phyloP scores from a whole-genome alignment of 2,888 invertebrate species.

The Coenonympha glycerion region DNA sequence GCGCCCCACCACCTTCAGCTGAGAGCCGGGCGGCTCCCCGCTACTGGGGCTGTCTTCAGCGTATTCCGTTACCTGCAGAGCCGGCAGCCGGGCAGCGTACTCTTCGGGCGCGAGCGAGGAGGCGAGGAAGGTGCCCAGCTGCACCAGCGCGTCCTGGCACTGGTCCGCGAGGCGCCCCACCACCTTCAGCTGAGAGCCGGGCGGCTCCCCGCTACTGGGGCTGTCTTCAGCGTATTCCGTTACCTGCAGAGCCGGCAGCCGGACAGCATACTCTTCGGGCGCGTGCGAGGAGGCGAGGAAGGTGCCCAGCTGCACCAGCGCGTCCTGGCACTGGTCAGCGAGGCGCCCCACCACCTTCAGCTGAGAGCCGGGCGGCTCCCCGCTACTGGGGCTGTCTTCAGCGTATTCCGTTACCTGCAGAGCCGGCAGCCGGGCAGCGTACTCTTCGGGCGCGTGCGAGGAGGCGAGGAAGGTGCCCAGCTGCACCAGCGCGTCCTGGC shows the following conservation, averaged over 20 bases:
- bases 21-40: conserved; percentile 81
- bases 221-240: not conserved
- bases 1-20: conserved; percentile 91
- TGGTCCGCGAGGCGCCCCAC: no score
- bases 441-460: conserved; percentile 95
- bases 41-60: conserved; percentile 20
- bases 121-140: no score
- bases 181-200: conserved; percentile 88
- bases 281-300: no score
- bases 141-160: no score
- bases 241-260: conserved; percentile 86
- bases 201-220: conserved; percentile 65
- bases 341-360: conserved; percentile 92
- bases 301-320: no score
- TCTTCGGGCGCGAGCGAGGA: conserved; percentile 96
- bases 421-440: conserved; percentile 89
- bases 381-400: conserved; percentile 22
- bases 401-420: conserved; percentile 66
- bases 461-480: conserved; percentile 97
- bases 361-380: conserved; percentile 83
- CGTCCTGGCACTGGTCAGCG: no score
- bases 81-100: conserved; percentile 90
- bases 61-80: conserved; percentile 74
- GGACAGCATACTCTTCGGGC: conserved; percentile 93
- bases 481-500: conserved; percentile 98